Conservation (phyloP, 2,888 invertebrate genomes). For the Melipona beecheii region DNA sequence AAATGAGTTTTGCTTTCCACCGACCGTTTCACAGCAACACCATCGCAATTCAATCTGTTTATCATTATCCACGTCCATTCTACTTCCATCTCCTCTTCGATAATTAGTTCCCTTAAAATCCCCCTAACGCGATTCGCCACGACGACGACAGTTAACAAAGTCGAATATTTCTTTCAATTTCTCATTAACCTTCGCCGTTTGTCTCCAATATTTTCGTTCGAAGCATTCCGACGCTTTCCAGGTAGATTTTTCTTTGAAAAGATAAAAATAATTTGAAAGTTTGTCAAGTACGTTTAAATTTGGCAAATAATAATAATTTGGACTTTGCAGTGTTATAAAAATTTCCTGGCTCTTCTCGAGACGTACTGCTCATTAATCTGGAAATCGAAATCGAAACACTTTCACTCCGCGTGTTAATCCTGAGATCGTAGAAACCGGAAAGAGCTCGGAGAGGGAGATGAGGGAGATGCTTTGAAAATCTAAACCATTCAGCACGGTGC, state of each 20-base stretch:
- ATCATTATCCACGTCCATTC: neutral
- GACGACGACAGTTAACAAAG: neutral
- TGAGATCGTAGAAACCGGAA: conserved; percentile 9
- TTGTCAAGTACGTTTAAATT: too few relatives aligned
- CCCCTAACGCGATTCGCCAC: neutral
- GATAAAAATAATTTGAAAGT: too few relatives aligned
- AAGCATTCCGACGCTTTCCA: too few relatives aligned
- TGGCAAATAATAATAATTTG: too few relatives aligned
- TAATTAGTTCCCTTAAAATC: neutral
- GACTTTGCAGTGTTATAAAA: too few relatives aligned
- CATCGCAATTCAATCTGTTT: neutral
- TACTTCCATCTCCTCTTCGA: neutral
- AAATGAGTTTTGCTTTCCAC: conserved; percentile 4
- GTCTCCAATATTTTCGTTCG: neutral
- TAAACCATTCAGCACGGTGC: neutral
- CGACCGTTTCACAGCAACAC: neutral
- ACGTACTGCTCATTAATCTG: neutral
- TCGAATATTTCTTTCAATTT: neutral
- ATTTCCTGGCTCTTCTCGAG: neutral
- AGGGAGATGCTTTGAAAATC: conserved; percentile 12
- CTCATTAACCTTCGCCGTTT: neutral
- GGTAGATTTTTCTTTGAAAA: too few relatives aligned
- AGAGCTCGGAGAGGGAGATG: neutral
- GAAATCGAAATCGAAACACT: neutral
- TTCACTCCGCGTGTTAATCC: neutral